Percentiles rank a stretch among this genome's conserved stretches.
phyloP scores from a whole-genome alignment of 2,797 vertebrate species.

The Triplophysa yarkandensis region DNA sequence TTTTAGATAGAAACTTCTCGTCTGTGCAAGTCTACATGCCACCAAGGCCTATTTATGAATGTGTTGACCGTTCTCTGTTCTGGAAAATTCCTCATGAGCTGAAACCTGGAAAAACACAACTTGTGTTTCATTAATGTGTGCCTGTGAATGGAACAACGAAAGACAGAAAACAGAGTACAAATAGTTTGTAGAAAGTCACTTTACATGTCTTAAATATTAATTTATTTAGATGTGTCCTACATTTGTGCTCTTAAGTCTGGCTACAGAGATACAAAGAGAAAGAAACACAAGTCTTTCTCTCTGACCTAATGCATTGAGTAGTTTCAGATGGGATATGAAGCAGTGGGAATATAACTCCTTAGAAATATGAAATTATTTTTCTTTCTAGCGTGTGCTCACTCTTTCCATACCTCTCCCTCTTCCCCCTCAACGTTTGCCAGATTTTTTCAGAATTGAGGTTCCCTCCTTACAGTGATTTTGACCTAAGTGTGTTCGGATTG shows the following conservation, averaged over 20 bases:
- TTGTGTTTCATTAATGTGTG: neutral
- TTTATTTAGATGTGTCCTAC: neutral
- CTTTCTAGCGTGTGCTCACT: slow-evolving; percentile 50
- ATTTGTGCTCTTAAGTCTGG: neutral
- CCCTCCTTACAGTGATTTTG: slow-evolving; percentile 56
- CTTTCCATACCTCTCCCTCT: slow-evolving; percentile 66
- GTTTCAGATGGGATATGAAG: slow-evolving; percentile 62
- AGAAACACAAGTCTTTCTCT: slow-evolving; percentile 60
- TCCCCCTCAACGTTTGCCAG: slow-evolving; percentile 20
- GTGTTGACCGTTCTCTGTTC: slow-evolving; percentile 8
- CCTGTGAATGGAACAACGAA: neutral
- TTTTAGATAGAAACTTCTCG: neutral
- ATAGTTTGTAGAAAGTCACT: slow-evolving; percentile 14
- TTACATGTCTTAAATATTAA: neutral
- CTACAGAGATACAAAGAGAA: neutral
- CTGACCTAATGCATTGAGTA: slow-evolving; percentile 62
- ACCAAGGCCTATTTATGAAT: neutral
- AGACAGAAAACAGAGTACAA: neutral
- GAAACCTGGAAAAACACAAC: slow-evolving; percentile 52
- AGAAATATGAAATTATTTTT: slow-evolving; percentile 63
- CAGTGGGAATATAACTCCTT: slow-evolving; percentile 51
- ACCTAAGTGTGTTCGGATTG: slow-evolving; percentile 49
- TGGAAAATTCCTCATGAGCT: slow-evolving; percentile 67
- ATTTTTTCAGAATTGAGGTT: slow-evolving; percentile 8
- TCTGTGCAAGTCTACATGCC: neutral